A percentile compares a stretch with the other conserved stretches of the same genome.
Evolutionary conservation across 2,888 invertebrate species (phyloP).

Genomic region (Metalampra italica): DNA sequence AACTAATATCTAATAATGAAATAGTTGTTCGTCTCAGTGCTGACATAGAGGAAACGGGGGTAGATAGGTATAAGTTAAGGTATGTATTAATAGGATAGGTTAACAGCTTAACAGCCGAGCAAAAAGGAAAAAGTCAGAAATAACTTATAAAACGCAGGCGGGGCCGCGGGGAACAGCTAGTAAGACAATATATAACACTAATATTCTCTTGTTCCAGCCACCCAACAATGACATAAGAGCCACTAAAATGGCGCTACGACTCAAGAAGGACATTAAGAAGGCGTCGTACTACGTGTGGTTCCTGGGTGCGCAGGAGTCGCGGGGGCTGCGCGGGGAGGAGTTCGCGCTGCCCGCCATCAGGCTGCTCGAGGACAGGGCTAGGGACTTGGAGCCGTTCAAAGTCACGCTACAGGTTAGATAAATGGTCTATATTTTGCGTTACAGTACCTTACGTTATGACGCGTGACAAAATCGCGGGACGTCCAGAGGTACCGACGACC

Average conservation of each 20-base stretch:
- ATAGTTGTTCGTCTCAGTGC: too few relatives aligned
- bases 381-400: slow-evolving; percentile 92
- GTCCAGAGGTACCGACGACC: too few relatives aligned
- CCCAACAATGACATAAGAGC: slow-evolving; percentile 65
- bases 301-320: slow-evolving; percentile 96
- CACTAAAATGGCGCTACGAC: slow-evolving; percentile 85
- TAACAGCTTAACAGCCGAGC: too few relatives aligned
- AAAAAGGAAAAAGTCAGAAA: too few relatives aligned
- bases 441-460: too few relatives aligned
- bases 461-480: too few relatives aligned
- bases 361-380: slow-evolving; percentile 89
- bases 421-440: neutral
- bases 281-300: slow-evolving; percentile 96
- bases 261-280: slow-evolving; percentile 92
- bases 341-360: slow-evolving; percentile 91
- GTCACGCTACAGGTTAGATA: slow-evolving; percentile 87
- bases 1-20: too few relatives aligned
- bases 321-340: slow-evolving; percentile 90
- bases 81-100: too few relatives aligned
- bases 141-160: too few relatives aligned
- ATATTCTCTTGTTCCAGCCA: slow-evolving; percentile 40
- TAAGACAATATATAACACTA: neutral
- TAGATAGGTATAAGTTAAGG: too few relatives aligned
- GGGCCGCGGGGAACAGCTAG: too few relatives aligned
- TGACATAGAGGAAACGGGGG: too few relatives aligned